phyloP scores from a whole-genome alignment of 2,888 invertebrate genomes.

The Phorcus lineatus region DNA sequence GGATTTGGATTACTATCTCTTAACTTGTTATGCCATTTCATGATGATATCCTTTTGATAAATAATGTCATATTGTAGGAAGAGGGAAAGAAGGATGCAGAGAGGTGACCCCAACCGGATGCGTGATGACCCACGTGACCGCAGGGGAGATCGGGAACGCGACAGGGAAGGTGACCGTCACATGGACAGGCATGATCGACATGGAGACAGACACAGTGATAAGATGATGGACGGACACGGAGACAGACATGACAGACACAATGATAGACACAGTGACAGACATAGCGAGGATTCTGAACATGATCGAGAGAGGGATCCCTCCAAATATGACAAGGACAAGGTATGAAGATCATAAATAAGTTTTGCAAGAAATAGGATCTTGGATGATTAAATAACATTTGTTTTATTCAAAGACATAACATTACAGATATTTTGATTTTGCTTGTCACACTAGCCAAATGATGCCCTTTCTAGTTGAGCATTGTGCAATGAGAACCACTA shows the following conservation, averaged over 20 bases:
- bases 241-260: conserved; percentile 10
- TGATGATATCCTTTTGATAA: neutral
- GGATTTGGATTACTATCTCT: no score
- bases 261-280: conserved; percentile 19
- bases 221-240: neutral
- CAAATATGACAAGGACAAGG: conserved; percentile 42
- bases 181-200: conserved; percentile 2
- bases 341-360: conserved; percentile 1
- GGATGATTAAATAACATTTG: no score
- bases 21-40: no score
- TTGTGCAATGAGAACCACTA: conserved; percentile 1
- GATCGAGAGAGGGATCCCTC: conserved; percentile 19
- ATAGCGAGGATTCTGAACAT: conserved; percentile 19
- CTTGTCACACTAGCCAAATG: neutral
- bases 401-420: no score
- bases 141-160: conserved; percentile 11
- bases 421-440: neutral
- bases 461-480: neutral
- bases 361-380: neutral
- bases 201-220: conserved; percentile 14
- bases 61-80: neutral
- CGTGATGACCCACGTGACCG: conserved; percentile 13
- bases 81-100: conserved; percentile 14
- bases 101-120: conserved; percentile 11
- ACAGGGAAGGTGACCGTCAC: neutral